Conservation (phyloP, 1,140 invertebrate genomes). For the Pollicipes pollicipes region DNA sequence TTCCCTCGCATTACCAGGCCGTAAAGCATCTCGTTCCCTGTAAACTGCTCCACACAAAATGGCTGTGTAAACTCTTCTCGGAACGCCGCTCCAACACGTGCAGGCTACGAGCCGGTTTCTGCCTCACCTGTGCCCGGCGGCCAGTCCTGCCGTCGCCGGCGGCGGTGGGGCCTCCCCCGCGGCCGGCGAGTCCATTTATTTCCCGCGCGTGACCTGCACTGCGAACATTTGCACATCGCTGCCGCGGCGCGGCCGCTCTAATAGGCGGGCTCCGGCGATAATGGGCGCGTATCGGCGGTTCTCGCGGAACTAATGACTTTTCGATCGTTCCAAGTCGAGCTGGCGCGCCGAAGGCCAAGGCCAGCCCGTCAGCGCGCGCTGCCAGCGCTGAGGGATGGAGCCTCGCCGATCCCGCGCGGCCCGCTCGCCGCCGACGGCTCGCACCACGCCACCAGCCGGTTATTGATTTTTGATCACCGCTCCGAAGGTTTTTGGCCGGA, state of each 20-base stretch:
- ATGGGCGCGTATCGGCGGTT: neutral
- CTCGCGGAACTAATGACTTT: neutral
- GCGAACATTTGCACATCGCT: neutral
- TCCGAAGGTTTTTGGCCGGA: neutral
- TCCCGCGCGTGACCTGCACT: neutral
- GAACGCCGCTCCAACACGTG: neutral
- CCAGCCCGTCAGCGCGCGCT: neutral
- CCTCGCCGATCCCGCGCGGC: too few species aligned
- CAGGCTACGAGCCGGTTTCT: neutral
- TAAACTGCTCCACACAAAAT: neutral
- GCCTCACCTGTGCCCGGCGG: neutral
- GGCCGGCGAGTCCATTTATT: neutral
- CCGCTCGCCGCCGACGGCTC: too few species aligned
- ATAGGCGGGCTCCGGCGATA: neutral
- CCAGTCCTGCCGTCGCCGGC: neutral
- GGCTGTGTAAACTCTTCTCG: neutral
- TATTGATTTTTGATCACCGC: neutral
- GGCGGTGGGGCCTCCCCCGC: neutral
- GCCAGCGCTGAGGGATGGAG: neutral
- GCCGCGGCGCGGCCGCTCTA: neutral
- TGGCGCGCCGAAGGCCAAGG: neutral
- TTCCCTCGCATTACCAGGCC: neutral
- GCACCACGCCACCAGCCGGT: neutral
- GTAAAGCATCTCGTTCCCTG: neutral
- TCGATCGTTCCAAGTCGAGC: neutral